Conservation (phyloP, 2,797 vertebrate genomes). For the Neoniphon sammara region DNA sequence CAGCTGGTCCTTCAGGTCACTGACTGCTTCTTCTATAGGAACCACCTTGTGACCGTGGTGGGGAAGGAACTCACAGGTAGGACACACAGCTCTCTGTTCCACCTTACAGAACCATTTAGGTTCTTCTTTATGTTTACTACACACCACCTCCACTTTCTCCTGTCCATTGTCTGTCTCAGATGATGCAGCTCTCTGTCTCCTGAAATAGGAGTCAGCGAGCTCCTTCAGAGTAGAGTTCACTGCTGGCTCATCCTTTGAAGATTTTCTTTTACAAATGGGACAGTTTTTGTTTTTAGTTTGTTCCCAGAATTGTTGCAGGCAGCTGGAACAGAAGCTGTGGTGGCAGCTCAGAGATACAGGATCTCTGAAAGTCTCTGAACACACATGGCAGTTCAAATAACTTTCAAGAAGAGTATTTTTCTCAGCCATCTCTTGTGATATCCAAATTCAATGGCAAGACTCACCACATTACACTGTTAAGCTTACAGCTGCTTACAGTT, state of each 20-base stretch:
- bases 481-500: no score
- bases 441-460: background rate
- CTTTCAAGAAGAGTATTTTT: background rate
- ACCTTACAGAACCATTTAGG: constrained; percentile 13
- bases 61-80: constrained; percentile 3
- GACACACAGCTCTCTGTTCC: constrained; percentile 13
- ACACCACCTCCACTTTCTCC: background rate
- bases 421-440: constrained; percentile 15
- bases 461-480: no score
- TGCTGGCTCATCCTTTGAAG: background rate
- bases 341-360: constrained; percentile 79
- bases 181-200: background rate
- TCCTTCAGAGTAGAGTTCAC: constrained; percentile 12
- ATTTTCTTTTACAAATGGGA: constrained; percentile 10
- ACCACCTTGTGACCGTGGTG: constrained; percentile 17
- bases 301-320: constrained; percentile 74
- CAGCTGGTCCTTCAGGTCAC: background rate
- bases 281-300: constrained; percentile 33
- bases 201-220: background rate
- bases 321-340: constrained; percentile 82
- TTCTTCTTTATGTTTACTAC: background rate
- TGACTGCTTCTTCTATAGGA: constrained; percentile 6
- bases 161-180: background rate
- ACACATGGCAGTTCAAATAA: constrained; percentile 70
- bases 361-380: constrained; percentile 79